Evolutionary conservation across 2,888 invertebrate species (phyloP).

Genomic region (Sesia bembeciformis): DNA sequence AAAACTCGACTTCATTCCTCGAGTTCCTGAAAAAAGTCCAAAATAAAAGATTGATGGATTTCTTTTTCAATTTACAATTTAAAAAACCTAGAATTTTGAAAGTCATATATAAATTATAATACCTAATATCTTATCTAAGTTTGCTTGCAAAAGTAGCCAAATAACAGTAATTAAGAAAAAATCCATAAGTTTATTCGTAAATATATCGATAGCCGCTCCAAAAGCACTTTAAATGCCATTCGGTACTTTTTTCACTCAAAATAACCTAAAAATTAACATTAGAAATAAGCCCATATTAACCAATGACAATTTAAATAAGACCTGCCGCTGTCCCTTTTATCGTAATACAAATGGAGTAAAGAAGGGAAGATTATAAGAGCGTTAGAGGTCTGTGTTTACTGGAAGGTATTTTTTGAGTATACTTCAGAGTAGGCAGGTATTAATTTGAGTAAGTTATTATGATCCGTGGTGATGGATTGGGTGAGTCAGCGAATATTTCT

Average conservation of each 20-base stretch:
- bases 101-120: too few species aligned
- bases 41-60: too few species aligned
- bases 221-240: conserved; percentile 65
- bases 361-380: neutral
- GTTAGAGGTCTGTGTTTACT: neutral
- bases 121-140: too few species aligned
- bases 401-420: neutral
- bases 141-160: neutral
- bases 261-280: conserved; percentile 63
- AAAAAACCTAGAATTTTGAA: too few species aligned
- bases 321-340: neutral
- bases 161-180: neutral
- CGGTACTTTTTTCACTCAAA: conserved; percentile 39
- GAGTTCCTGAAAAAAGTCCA: too few species aligned
- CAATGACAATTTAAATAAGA: neutral
- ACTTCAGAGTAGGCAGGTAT: conserved; percentile 49
- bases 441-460: conserved; percentile 65
- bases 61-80: too few species aligned
- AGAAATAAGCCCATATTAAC: conserved; percentile 47
- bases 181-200: conserved; percentile 43
- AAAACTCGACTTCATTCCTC: too few species aligned
- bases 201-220: conserved; percentile 61
- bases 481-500: conserved; percentile 50
- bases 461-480: conserved; percentile 65
- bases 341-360: neutral